A percentile compares a stretch with the other conserved stretches of the same genome.
Conservation (phyloP, 2,797 vertebrate genomes). For the Acanthurus tractus region DNA sequence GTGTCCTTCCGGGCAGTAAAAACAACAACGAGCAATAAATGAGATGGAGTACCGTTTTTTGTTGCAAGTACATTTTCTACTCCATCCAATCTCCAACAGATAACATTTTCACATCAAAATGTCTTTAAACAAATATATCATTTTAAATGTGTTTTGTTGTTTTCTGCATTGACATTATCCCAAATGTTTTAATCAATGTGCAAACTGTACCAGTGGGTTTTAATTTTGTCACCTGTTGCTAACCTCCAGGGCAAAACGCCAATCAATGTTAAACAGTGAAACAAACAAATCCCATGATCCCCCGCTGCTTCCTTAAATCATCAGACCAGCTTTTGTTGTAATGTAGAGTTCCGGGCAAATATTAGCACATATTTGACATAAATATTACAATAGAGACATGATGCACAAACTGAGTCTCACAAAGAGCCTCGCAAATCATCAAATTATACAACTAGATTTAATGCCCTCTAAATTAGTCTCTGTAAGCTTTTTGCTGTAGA, state of each 20-base stretch:
- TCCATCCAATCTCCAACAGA: not conserved
- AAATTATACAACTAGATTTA: slow-evolving; percentile 44
- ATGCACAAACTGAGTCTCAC: slow-evolving; percentile 8
- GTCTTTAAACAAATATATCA: no score
- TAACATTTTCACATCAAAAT: not conserved
- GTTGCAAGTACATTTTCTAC: not conserved
- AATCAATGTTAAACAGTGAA: no score
- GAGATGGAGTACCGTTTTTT: not conserved
- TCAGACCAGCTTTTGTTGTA: no score
- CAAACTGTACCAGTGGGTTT: no score
- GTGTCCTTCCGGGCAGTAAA: slow-evolving; percentile 42
- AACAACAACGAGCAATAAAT: slow-evolving; percentile 59
- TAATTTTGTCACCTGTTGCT: no score
- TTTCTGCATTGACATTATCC: no score
- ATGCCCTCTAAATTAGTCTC: slow-evolving; percentile 32
- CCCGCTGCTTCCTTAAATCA: no score
- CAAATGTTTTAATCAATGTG: no score
- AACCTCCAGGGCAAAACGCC: no score
- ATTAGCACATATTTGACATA: not conserved
- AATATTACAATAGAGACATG: slow-evolving; percentile 12
- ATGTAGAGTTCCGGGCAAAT: no score
- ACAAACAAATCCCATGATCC: no score
- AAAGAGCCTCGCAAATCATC: slow-evolving; percentile 38
- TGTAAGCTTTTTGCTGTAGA: slow-evolving; percentile 40
- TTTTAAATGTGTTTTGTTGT: no score